Base-by-base conservation (phyloP, 2,888 invertebrate species). In the Mechanitis mazaeus region DNA sequence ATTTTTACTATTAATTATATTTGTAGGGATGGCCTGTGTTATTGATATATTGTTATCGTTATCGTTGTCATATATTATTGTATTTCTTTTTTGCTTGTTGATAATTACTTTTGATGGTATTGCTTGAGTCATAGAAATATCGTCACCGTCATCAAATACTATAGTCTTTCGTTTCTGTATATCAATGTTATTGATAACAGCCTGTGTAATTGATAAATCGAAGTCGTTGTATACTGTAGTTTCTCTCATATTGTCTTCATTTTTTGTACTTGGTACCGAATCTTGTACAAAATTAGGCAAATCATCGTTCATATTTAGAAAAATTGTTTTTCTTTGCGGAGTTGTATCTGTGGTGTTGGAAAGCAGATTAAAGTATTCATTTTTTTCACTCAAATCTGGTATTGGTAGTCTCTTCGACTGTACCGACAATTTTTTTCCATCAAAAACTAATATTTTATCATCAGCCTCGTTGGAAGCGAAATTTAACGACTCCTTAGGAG, bases 371-470 rank as follows among this genome's bases (percentile, higher is more conserved):
- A 70, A 72, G 50, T 68, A 73, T 58, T 74, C 69, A 46, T 68
- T 61, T 7, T 72, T 66, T 11, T 69, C 71, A 46, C 80, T 75
- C 46, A 47, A 11, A 50, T 65, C 55, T 33, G 38, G 28, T 31
- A 55, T 45, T 9, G 67, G 61, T 31, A 68, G 65, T 53, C 66
- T 66, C 42, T 76, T 71, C 0, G 78, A 74, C 68, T 87, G 80
- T 42, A 85, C 57, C 11, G 78, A 81, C 38, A 87, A 69, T 61
- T 78, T 76, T 68, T 85, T 87, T 0, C 89, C 88, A 68, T 87
- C 87, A 68, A 86, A 88, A 0, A 87, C 83, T 55, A 88, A 69
- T 2, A 88, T 80, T 73, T 85, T 75, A 64, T 85, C 78, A 0
- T 74, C 67, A 9, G 76, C 77, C 56, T 84, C 79, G 56, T 81